Conservation (phyloP, 2,113 vertebrate genomes). For the Gila orcuttii region DNA sequence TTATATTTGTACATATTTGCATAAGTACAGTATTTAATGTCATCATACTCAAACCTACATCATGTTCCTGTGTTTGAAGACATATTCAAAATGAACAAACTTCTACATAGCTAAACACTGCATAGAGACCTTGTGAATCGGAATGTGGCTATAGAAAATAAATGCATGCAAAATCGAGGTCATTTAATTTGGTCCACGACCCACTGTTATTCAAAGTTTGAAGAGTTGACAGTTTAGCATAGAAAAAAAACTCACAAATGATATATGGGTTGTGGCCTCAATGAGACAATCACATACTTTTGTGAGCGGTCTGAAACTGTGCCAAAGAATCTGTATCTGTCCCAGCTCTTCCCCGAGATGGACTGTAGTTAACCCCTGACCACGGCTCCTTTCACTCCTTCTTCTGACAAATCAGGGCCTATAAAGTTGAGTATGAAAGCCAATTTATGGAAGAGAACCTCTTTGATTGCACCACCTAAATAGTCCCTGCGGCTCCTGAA, state of each 20-base stretch:
- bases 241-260: background rate
- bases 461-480: conserved; percentile 54
- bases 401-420: conserved; percentile 34
- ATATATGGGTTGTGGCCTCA: background rate
- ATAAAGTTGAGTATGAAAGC: conserved; percentile 54
- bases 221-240: background rate
- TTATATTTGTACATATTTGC: background rate
- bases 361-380: conserved; percentile 34
- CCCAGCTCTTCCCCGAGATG: background rate
- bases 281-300: background rate
- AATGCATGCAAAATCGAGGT: background rate
- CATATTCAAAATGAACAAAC: background rate
- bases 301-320: background rate
- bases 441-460: conserved; percentile 45
- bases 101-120: background rate
- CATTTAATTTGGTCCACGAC: background rate
- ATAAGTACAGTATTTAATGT: background rate
- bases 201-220: background rate
- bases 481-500: conserved; percentile 46
- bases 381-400: conserved; percentile 6
- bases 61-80: background rate
- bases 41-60: background rate
- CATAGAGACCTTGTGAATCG: background rate
- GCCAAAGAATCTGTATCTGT: background rate
- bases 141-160: background rate